Base-by-base conservation (phyloP, 2,113 vertebrate genomes). In the Amphiprion percula region DNA sequence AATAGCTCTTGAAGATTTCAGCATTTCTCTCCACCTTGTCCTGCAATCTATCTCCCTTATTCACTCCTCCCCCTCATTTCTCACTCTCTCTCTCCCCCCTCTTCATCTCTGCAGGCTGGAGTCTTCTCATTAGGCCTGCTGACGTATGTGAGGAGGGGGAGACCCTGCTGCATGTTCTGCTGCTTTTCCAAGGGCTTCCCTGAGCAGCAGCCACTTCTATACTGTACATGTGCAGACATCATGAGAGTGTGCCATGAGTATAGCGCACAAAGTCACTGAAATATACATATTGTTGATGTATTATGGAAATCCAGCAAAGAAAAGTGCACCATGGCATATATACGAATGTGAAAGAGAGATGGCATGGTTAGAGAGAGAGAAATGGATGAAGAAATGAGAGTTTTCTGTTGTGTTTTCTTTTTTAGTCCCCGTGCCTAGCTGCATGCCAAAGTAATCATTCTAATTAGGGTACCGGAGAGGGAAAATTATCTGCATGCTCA, bases 231-330 rank as follows among this genome's bases (percentile, higher is more conserved):
- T 63, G 74, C 60, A 61, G 67, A 37, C 17, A 11, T 8, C 12
- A 15, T 5, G 11, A 67, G 76, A 3, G 55, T 10, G 65, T 33
- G 54, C 71, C 67, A 58, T 15, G 2, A 68, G 76, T 47, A 46
- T 63, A n/a, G 56, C 54, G 55, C 77, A 79, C 60, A 58, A 81
- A 81, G 58, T 61, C 3, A 12, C 65, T 88, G 68, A 91, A 91
- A 86, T 74, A 89, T 86, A 41, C 67, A 88, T 74, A 46, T 19
- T 21, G 30, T 9, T 23, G 28, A 89, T 89, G 55, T 73, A 76
- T 87, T 82, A 92, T 89, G 87, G 33, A 93, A 83, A 75, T 47
- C 21, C 0, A 70, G 61, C 28, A 7, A 33, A 66, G 68, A 63
- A 71, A 68, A 75, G 41, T 46, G 64, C 63, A 67, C 17, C 0